Evolutionary conservation across 2,113 vertebrate genomes (phyloP).

Genomic region (Rhinopomastus cyanomelas): DNA sequence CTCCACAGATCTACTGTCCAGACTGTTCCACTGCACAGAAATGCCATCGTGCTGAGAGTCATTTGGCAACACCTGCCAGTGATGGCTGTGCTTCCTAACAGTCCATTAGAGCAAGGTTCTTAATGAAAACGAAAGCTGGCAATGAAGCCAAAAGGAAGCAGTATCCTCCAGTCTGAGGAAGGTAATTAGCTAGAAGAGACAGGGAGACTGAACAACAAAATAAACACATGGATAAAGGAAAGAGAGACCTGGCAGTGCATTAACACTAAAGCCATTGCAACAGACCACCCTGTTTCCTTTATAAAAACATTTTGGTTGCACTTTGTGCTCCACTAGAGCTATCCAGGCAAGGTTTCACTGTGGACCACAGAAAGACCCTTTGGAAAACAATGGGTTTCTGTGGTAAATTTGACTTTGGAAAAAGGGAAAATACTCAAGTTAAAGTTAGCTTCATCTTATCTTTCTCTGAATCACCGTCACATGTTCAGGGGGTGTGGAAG

Average conservation of each 20-base stretch:
- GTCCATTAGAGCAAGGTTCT: constrained; percentile 75
- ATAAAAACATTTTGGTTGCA: constrained; percentile 11
- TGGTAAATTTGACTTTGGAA: not conserved
- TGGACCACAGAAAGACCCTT: not conserved
- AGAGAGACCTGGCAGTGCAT: constrained; percentile 56
- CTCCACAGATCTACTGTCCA: constrained; percentile 42
- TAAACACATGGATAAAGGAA: constrained; percentile 68
- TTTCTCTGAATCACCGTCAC: not conserved
- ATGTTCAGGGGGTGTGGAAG: not conserved
- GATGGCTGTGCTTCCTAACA: constrained; percentile 75
- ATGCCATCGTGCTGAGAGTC: constrained; percentile 66
- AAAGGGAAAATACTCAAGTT: not conserved
- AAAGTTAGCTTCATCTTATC: no score
- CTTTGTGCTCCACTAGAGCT: not conserved
- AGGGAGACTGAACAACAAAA: constrained; percentile 58
- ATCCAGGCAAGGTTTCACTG: not conserved
- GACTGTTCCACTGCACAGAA: constrained; percentile 68
- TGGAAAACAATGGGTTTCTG: not conserved
- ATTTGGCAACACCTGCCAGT: constrained; percentile 70
- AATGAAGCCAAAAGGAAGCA: constrained; percentile 78
- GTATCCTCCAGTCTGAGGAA: constrained; percentile 68
- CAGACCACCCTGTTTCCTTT: constrained; percentile 43
- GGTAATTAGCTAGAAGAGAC: constrained; percentile 70
- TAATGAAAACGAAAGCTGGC: constrained; percentile 82
- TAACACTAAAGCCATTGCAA: constrained; percentile 45